Percentiles rank a stretch among this genome's conserved stretches.
phyloP scores from a whole-genome alignment of 2,797 vertebrate species.

The Sciurus vulgaris region DNA sequence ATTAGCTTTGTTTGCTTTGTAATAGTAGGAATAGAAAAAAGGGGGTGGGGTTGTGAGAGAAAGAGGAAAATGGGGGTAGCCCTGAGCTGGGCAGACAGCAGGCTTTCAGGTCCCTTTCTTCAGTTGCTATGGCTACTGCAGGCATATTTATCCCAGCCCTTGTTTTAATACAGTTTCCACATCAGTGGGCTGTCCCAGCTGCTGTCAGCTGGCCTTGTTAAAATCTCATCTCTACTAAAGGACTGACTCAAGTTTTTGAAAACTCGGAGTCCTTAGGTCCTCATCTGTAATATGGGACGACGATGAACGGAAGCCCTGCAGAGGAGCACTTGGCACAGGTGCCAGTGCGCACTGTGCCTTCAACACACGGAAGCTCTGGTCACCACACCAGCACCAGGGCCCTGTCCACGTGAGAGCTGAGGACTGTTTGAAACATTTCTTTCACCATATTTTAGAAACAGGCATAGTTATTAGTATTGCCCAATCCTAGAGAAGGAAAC shows the following conservation, averaged over 20 bases:
- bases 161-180: constrained; percentile 31
- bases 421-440: not conserved
- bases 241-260: not conserved
- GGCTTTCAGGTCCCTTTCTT: not conserved
- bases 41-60: not conserved
- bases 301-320: not conserved
- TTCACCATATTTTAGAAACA: constrained; percentile 21
- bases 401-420: too few relatives aligned
- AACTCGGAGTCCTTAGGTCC: not conserved
- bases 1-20: not conserved
- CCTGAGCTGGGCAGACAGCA: not conserved
- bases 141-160: not conserved
- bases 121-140: not conserved
- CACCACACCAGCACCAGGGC: not conserved
- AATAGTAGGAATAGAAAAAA: not conserved
- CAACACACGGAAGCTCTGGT: not conserved
- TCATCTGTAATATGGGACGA: not conserved
- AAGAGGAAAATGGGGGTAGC: not conserved
- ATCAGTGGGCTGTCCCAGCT: not conserved
- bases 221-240: not conserved
- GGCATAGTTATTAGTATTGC: not conserved
- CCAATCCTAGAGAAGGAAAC: constrained; percentile 8
- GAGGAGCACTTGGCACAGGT: not conserved
- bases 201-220: not conserved
- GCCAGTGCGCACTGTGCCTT: not conserved